Evolutionary conservation across 2,113 vertebrate species (phyloP), one percentile per base, ranked within the genome.

Genomic region (Campylomormyrus numenius): DNA sequence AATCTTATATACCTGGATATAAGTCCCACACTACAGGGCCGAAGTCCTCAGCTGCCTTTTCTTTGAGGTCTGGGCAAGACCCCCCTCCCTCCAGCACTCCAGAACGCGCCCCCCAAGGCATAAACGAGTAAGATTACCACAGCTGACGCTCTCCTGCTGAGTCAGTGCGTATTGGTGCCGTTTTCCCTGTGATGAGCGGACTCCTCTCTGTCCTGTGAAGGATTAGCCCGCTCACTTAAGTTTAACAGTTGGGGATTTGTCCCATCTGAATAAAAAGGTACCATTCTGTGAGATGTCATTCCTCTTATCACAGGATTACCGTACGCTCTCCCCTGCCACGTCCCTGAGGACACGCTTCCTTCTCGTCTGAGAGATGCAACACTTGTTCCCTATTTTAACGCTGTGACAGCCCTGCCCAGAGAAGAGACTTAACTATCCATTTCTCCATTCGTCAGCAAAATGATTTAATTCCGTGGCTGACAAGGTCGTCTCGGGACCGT

Each of bases 401-500:
- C 88, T 87, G 91, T 94, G 94, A 93, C 95, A 93, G 90, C 92
- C 92, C 95, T 95, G 95, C 95, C 95, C 94, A 90, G 91, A 91
- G 92, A 93, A 93, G 94, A 94, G 94, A 92, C 94, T 94, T 95
- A 94, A 92, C 93, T 93, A 94, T 95, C 95, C 94, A 94, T 95
- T 94, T 96, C 94, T 94, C 46, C 45, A 49, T 95, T 95, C 94
- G 93, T 91, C 93, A 93, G 94, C 91, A 93, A 95, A 95, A 95
- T 95, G 94, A 94, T 92, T 93, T 94, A 94, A 94, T 95, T 93
- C 93, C 92, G 27, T 5, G 24, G 88, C 94, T 95, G 94, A 94
- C 94, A 95, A 93, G 92, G 90, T 91, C 90, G 92, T 90, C 92
- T 91, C 53, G n/a, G 77, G 93, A 94, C 93, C 91, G 92, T 90